Conservation (phyloP, 2,888 invertebrate genomes). For the Amaurobius ferox region DNA sequence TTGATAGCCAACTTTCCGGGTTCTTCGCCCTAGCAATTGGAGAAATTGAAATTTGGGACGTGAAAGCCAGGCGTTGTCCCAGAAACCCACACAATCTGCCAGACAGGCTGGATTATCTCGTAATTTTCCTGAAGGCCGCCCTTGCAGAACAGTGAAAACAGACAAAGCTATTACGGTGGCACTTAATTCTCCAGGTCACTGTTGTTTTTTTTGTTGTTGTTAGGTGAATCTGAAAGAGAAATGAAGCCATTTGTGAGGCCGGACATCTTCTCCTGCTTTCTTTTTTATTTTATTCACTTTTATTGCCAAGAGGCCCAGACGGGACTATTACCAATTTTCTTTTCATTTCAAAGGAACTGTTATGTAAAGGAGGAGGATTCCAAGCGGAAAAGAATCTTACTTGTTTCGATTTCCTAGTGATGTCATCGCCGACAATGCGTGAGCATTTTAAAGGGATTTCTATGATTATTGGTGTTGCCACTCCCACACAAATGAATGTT, state of each 20-base stretch:
- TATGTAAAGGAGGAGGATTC: too few species aligned
- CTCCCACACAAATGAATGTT: too few species aligned
- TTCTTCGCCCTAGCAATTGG: conserved; percentile 22
- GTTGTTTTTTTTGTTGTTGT: not conserved
- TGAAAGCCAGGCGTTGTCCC: conserved; percentile 37
- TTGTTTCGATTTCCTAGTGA: too few species aligned
- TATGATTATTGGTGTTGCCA: too few species aligned
- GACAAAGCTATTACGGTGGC: not conserved
- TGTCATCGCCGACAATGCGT: too few species aligned
- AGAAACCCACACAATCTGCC: conserved; percentile 39
- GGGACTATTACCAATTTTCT: not conserved
- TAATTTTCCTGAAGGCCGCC: conserved; percentile 44
- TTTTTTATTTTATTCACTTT: not conserved
- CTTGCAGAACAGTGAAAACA: conserved; percentile 60
- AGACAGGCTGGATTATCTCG: conserved; percentile 5
- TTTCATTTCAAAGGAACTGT: not conserved
- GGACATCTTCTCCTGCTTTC: not conserved
- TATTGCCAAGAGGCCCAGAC: not conserved
- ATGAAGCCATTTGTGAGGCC: not conserved
- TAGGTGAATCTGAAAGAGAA: conserved; percentile 11
- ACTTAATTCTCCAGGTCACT: not conserved
- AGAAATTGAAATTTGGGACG: conserved; percentile 23
- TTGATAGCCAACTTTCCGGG: conserved; percentile 54
- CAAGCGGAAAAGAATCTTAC: too few species aligned
- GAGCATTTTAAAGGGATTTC: too few species aligned